Evolutionary conservation across 2,797 vertebrate species (phyloP).

Genomic region (Miichthys miiuy): DNA sequence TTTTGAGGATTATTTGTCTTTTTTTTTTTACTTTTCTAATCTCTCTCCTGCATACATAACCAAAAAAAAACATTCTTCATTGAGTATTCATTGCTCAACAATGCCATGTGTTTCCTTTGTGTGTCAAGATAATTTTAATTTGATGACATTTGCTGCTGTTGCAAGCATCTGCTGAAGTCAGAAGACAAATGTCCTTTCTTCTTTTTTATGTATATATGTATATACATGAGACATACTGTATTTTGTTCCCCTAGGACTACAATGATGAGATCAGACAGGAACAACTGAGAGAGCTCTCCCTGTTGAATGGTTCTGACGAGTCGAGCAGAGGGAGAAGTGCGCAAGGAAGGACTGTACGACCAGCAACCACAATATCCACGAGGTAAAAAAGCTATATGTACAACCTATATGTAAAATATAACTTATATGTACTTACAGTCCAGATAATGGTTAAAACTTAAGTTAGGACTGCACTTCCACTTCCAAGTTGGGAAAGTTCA

Average conservation of each 20-base stretch:
- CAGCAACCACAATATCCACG: constrained; percentile 85
- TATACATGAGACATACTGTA: constrained; percentile 44
- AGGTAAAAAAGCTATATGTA: constrained; percentile 81
- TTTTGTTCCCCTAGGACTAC: constrained; percentile 89
- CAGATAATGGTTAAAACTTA: background rate
- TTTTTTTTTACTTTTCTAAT: constrained; percentile 17
- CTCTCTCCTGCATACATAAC: constrained; percentile 12
- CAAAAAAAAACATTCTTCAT: constrained; percentile 46
- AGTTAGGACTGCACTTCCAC: background rate
- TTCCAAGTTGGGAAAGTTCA: too few relatives aligned
- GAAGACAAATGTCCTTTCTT: constrained; percentile 67
- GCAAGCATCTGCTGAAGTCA: constrained; percentile 66
- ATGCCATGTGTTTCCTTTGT: constrained; percentile 58
- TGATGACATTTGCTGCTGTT: constrained; percentile 71
- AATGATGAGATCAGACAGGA: constrained; percentile 99
- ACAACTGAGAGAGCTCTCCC: constrained; percentile 95
- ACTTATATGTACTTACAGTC: too few relatives aligned
- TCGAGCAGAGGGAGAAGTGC: constrained; percentile 89
- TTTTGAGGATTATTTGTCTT: constrained; percentile 19
- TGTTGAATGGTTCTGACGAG: constrained; percentile 96
- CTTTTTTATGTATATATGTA: constrained; percentile 30
- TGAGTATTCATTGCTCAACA: constrained; percentile 58
- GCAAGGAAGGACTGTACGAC: constrained; percentile 88
- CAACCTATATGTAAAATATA: too few relatives aligned
- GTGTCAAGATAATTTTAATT: constrained; percentile 68